These are phyloP conservation scores for Amniataba percoides DNA, from an alignment of 2,797 vertebrate genomes.

Conservation along the genomic window DNA sequence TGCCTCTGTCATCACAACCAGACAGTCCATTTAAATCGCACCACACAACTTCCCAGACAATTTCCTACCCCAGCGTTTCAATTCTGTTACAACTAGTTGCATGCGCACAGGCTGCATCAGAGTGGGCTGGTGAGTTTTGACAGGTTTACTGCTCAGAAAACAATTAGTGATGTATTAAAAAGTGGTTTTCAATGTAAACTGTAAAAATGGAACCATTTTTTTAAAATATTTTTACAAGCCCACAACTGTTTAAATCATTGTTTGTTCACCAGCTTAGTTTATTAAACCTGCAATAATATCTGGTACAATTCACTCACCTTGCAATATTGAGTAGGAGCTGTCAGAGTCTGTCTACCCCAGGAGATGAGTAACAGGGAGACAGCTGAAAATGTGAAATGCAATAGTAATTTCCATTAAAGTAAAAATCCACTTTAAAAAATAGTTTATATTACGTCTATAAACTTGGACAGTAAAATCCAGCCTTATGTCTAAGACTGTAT, in stretches of 20 bases:
- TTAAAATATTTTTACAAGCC: constrained; percentile 22
- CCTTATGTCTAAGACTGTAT: constrained; percentile 39
- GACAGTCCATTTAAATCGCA: constrained; percentile 66
- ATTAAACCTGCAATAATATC: constrained; percentile 51
- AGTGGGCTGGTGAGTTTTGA: constrained; percentile 33
- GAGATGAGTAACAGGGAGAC: constrained; percentile 48
- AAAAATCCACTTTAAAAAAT: constrained; percentile 61
- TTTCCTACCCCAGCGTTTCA: constrained; percentile 40
- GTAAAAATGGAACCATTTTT: constrained; percentile 14
- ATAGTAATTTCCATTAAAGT: constrained; percentile 68
- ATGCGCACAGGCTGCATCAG: constrained; percentile 1
- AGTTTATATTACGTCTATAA: constrained; percentile 61
- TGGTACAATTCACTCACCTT: constrained; percentile 40
- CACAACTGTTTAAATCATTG: constrained; percentile 32
- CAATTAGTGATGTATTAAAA: constrained; percentile 37
- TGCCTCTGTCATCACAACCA: constrained; percentile 75
- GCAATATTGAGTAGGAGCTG: constrained; percentile 39
- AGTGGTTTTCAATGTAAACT: constrained; percentile 21
- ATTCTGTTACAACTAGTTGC: constrained; percentile 29
- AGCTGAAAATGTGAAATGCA: constrained; percentile 56
- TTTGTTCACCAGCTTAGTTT: constrained; percentile 27
- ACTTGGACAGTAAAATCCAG: constrained; percentile 51
- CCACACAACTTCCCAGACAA: constrained; percentile 46
- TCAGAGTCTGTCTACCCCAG: constrained; percentile 51
- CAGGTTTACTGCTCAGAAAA: constrained; percentile 28